Evolutionary conservation across 2,797 vertebrate genomes (phyloP), one percentile per base, ranked within the genome.

Genomic region (Acrossocheilus wenchowensis): DNA sequence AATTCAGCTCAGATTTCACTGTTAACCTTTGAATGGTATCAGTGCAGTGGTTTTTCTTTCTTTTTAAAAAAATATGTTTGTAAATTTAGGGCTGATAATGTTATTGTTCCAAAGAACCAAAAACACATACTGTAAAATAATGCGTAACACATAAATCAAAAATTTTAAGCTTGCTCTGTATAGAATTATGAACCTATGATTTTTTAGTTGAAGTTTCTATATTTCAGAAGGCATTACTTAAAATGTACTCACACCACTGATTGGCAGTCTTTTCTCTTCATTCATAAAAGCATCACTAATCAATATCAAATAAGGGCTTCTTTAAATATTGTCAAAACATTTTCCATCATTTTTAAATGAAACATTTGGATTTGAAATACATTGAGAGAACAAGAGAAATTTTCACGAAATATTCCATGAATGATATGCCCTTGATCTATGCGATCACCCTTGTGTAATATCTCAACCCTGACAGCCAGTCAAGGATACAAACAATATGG

Each of bases 401-500:
- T 75, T 52, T 81, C 64, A 78, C 43, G 60, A 21, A 45, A 45
- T 19, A 15, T 21, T 74, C 26, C 36, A 12, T 26, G 34, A 71
- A 82, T 50, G 68, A 82, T 41, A 68, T 30, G 48, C 21, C 34
- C 62, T 71, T 57, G 74, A 94, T 93, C 93, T 93, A 93, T 39
- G 90, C 88, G 87, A 95, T 94, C 94, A 94, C 93, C 94, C 92
- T 94, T 93, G 94, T 93, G 93, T 74, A 86, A 94, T 94, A 95
- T 95, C 94, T 85, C 64, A 85, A 93, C 94, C 94, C 93, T 95
- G 95, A 95, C 95, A 93, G 94, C 92, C 93, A 94, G 94, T 91
- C 93, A 94, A 93, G 93, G 94, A 92, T 93, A 94, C 95, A 95
- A 96, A 96, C 94, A 95, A 87, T 92, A 94, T 43, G 93, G 95